Base-by-base conservation (phyloP, 2,797 vertebrate species). In the Leucoraja ocellata region DNA sequence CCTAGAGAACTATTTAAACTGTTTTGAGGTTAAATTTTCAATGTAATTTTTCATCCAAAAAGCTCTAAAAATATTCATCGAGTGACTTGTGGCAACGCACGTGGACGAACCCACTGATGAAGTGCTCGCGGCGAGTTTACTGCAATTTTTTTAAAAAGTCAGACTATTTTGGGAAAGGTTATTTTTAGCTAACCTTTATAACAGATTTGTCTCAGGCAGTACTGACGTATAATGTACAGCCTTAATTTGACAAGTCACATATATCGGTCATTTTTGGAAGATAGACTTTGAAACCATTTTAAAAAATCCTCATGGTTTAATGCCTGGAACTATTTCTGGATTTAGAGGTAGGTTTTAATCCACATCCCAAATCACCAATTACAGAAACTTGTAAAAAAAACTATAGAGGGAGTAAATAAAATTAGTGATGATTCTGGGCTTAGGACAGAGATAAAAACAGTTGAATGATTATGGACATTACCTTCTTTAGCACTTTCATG, bases 401-500 rank as follows among this genome's bases (percentile, higher is more conserved):
- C 28, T 0, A 14, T 76, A 92, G 6, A 25, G 16, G 32, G 32
- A 90, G 71, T 9, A 28, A 74, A 4, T 28, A 91, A 76, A 76
- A 92, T 74, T 39, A 28, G 36, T n/a, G 25, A 54, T 7, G 61
- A 68, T 76, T 92, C 90, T 74, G 36, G 21, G 84, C 32, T 88
- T 13, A 88, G n/a, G 16, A 2, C n/a, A 14, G 13, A 36, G 25
- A 74, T n/a, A 39, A 21, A 58, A 28, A 73, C 16, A 71, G 39
- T 73, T n/a, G 54, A 76, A 88, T 73, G 7, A 80, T 25, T 13
- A 25, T 54, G 93, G 4, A 77, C 21, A 93, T 96, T 96, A 99
- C 98, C 97, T 99, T 99, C 96, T 99, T 99, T 94, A 99, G 97
- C 94, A 99, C 98, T 94, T 99, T 99, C 98, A 99, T 99, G 73